Conservation (phyloP, 2,888 invertebrate genomes). For the Pammene fasciana region DNA sequence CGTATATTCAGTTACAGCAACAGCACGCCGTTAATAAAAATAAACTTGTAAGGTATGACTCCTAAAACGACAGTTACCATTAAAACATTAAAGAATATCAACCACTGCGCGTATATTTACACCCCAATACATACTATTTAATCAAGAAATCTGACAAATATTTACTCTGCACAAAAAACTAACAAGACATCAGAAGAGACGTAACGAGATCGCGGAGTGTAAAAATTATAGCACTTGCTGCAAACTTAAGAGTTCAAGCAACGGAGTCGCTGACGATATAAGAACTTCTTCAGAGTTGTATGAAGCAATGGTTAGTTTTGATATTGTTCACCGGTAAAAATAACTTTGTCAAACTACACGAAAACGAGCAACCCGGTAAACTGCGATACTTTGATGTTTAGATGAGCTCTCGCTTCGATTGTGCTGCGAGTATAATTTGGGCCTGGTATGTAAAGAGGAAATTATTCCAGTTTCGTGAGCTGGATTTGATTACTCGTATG, state of each 20-base stretch:
- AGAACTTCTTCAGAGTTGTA: not conserved
- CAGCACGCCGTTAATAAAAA: too few relatives aligned
- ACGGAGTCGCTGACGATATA: not conserved
- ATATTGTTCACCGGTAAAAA: slow-evolving; percentile 10
- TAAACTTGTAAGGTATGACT: too few relatives aligned
- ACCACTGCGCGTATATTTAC: too few relatives aligned
- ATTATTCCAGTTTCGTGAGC: slow-evolving; percentile 25
- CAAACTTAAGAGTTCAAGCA: slow-evolving; percentile 16
- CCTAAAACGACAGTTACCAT: too few relatives aligned
- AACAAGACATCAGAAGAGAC: slow-evolving; percentile 38
- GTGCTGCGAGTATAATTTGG: slow-evolving; percentile 28
- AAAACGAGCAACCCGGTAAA: slow-evolving; percentile 28
- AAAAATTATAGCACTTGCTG: slow-evolving; percentile 33
- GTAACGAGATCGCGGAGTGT: slow-evolving; percentile 38
- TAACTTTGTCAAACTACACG: slow-evolving; percentile 29
- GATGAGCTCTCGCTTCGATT: slow-evolving; percentile 24
- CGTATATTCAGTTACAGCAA: too few relatives aligned
- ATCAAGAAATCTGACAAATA: slow-evolving; percentile 32
- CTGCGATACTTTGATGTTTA: slow-evolving; percentile 37
- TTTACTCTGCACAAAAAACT: slow-evolving; percentile 30
- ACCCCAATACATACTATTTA: slow-evolving; percentile 14
- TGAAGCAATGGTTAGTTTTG: not conserved
- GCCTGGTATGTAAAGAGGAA: not conserved
- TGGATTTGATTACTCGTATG: not conserved
- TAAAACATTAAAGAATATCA: too few relatives aligned